phyloP scores from a whole-genome alignment of 1,140 invertebrate genomes.

The Samia ricini region DNA sequence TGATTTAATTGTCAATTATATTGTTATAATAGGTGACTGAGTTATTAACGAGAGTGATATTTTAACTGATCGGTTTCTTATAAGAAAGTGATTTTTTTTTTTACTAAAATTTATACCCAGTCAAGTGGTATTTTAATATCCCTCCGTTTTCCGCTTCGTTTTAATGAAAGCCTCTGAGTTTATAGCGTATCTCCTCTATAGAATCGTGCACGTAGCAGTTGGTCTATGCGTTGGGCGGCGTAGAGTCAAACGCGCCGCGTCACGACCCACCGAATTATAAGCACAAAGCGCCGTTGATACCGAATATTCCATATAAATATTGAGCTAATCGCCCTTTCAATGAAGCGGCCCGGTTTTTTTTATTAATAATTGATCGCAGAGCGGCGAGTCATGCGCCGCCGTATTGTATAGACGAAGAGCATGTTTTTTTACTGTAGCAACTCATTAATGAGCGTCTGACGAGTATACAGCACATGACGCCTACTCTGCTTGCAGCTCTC shows the following conservation, averaged over 20 bases:
- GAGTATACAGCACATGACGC: slow-evolving; percentile 47
- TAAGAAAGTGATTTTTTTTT: too few relatives aligned
- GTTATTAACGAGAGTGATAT: too few relatives aligned
- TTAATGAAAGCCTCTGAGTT: neutral
- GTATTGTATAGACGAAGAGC: slow-evolving; percentile 67
- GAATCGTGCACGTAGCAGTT: slow-evolving; percentile 34
- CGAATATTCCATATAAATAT: slow-evolving; percentile 78
- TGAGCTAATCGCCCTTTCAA: slow-evolving; percentile 78
- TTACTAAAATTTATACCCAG: too few relatives aligned
- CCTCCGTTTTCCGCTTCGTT: neutral
- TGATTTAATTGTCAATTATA: too few relatives aligned
- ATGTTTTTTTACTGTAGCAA: slow-evolving; percentile 65
- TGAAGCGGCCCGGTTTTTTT: slow-evolving; percentile 73
- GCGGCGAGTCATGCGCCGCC: slow-evolving; percentile 69
- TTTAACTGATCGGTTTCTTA: too few relatives aligned
- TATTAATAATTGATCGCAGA: slow-evolving; percentile 76
- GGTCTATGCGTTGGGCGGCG: slow-evolving; percentile 56
- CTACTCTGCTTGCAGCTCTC: slow-evolving; percentile 37
- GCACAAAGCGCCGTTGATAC: slow-evolving; percentile 76
- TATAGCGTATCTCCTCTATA: slow-evolving; percentile 18
- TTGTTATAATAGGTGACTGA: too few relatives aligned
- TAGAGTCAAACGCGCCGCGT: slow-evolving; percentile 64
- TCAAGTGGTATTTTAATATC: too few relatives aligned
- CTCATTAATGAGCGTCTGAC: slow-evolving; percentile 61
- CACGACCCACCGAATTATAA: slow-evolving; percentile 73